Percentiles rank a stretch among this genome's conserved stretches.
These are phyloP conservation scores for Microcebus ravelobensis DNA, from an alignment of 2,113 vertebrate genomes.

Conservation along the genomic window DNA sequence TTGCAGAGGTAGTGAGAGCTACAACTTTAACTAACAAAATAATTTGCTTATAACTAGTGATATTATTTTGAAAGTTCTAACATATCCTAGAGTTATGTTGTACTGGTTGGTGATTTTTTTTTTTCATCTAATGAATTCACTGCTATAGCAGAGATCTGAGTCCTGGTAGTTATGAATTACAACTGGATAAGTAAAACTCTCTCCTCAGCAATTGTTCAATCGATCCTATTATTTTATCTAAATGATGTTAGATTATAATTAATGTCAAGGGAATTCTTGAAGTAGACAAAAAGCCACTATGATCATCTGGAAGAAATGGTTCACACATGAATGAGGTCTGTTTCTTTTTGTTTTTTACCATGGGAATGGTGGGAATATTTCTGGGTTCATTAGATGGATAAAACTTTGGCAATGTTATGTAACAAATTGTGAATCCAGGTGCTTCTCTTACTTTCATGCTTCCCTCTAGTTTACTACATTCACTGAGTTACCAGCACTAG, in stretches of 20 bases:
- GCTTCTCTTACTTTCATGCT: background rate
- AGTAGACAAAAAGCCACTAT: background rate
- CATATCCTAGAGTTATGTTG: background rate
- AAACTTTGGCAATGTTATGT: background rate
- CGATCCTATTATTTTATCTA: background rate
- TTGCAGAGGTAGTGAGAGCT: background rate
- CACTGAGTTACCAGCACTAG: background rate
- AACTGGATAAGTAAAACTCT: background rate
- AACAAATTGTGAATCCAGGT: background rate
- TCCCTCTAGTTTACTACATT: background rate
- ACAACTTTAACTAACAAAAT: background rate
- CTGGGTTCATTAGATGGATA: background rate
- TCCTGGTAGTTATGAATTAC: background rate
- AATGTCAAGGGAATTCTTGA: background rate
- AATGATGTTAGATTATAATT: background rate
- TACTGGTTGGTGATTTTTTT: background rate
- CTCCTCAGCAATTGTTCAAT: background rate
- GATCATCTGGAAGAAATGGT: background rate
- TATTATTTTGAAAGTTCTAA: background rate
- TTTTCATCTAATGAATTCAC: background rate
- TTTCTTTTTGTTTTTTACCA: background rate
- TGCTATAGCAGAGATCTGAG: background rate
- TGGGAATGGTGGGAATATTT: background rate
- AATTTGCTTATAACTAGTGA: background rate
- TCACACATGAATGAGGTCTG: background rate